A percentile compares a stretch with the other conserved stretches of the same genome.
Evolutionary conservation across 2,113 vertebrate species (phyloP).

Genomic region (Heterotilapia buettikoferi): DNA sequence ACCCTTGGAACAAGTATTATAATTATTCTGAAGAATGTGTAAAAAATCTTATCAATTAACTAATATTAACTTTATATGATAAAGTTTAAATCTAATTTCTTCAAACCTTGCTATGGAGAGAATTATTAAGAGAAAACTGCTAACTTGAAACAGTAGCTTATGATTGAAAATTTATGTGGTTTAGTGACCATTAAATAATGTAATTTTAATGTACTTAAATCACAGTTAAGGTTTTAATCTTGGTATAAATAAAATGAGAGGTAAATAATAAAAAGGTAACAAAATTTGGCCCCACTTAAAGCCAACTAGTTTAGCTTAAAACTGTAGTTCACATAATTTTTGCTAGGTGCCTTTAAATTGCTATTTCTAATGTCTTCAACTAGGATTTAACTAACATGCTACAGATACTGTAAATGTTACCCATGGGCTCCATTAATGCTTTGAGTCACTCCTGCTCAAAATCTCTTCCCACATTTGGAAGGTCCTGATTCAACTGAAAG

Average conservation of each 20-base stretch:
- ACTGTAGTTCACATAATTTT: not conserved
- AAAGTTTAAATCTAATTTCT: not conserved
- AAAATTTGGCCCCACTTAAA: not conserved
- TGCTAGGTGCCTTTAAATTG: not conserved
- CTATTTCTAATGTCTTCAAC: not conserved
- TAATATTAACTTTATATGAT: not conserved
- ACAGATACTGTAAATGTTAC: not conserved
- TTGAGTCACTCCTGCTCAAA: not conserved
- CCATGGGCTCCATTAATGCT: not conserved
- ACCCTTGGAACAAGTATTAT: not conserved
- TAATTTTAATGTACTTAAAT: not conserved
- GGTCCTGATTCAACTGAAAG: not conserved
- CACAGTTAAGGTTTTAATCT: not conserved
- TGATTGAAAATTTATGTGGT: not conserved
- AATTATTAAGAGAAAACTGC: not conserved
- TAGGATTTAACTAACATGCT: not conserved
- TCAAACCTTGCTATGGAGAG: not conserved
- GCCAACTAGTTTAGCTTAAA: not conserved
- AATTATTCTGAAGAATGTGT: not conserved
- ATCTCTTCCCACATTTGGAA: not conserved
- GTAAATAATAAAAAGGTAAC: not conserved
- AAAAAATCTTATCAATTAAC: not conserved
- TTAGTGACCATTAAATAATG: not conserved
- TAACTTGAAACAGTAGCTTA: not conserved
- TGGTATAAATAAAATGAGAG: not conserved